phyloP scores from a whole-genome alignment of 1,140 invertebrate species.

The Cydia strobilella region DNA sequence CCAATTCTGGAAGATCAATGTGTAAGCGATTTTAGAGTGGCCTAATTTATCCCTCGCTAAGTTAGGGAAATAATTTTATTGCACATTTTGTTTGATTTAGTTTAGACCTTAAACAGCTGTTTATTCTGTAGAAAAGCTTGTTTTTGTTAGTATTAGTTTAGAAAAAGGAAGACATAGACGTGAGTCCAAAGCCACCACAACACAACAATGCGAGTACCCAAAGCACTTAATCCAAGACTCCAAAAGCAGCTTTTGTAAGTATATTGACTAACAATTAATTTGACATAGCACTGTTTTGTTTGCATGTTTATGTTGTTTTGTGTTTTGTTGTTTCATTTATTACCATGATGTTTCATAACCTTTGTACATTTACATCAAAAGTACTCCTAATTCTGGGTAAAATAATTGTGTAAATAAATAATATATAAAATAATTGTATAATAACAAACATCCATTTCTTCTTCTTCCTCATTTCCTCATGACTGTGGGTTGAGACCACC shows the following conservation, averaged over 20 bases:
- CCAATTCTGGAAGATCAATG: constrained; percentile 60
- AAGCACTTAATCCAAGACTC: constrained; percentile 54
- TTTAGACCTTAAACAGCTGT: constrained; percentile 15
- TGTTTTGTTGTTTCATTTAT: not conserved
- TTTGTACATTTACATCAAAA: not conserved
- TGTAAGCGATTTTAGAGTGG: constrained; percentile 53
- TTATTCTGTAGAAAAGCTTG: constrained; percentile 21
- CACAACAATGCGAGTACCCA: constrained; percentile 59
- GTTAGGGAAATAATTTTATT: constrained; percentile 1
- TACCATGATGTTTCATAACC: not conserved
- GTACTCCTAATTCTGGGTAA: not conserved
- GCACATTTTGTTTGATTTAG: constrained; percentile 32
- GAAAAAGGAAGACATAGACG: not conserved
- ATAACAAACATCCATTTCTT: too few species aligned
- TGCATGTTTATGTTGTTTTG: not conserved
- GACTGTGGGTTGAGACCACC: too few species aligned
- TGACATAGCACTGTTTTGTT: not conserved
- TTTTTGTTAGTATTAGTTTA: constrained; percentile 22
- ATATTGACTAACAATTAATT: constrained; percentile 27
- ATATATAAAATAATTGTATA: too few species aligned
- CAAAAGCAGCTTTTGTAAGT: constrained; percentile 64
- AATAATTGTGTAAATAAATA: not conserved
- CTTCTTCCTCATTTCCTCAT: too few species aligned
- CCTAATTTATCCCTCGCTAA: not conserved
- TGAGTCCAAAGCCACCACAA: not conserved